Base-by-base conservation (phyloP, 2,113 vertebrate species). In the Agapornis roseicollis region DNA sequence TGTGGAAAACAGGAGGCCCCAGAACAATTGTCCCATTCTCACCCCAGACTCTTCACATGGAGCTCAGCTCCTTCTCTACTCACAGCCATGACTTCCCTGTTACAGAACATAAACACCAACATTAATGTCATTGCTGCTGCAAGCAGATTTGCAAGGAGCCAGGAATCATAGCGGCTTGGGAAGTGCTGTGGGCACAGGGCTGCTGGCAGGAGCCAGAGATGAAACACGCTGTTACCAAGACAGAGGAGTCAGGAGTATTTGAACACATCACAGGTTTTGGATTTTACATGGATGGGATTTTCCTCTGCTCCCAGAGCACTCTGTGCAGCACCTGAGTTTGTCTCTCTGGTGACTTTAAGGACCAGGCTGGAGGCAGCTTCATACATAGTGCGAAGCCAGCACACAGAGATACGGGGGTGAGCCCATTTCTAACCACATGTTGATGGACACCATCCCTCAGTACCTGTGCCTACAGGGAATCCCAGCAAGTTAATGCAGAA, bases 361-460 rank as follows among this genome's bases (percentile, higher is more conserved):
- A 44, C 52, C 31, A 4, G 42, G 31, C 50, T n/a, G 35, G 52
- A 65, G 55, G 39, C 53, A 35, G 68, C n/a, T 69, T 19, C 16
- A 33, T 6, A 65, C 60, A 2, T 9, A 4, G 49, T 37, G 39
- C 6, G 8, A 4, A 42, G 52, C 29, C 55, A 20, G 77, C 29
- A 8, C 20, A 24, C 63, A 42, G 39, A 24, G 35, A 7, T 6
- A 3, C 33, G n/a, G 2, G 85, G 42, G 25, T 6, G 7, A 24
- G 16, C 8, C 66, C 58, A 8, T 16, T 35, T 60, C 39, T 3
- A 1, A 1, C 4, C 35, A 4, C 0, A 7, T 14, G 10, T 2
- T 18, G 73, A 41, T 3, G 70, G 74, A 47, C 27, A 7, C 0
- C 12, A 29, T 1, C 41, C 39, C 8, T 3, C 69, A 8, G 4